A percentile compares a stretch with the other conserved stretches of the same genome.
Evolutionary conservation across 2,888 invertebrate species (phyloP).

Genomic region (Morinoia aosen): DNA sequence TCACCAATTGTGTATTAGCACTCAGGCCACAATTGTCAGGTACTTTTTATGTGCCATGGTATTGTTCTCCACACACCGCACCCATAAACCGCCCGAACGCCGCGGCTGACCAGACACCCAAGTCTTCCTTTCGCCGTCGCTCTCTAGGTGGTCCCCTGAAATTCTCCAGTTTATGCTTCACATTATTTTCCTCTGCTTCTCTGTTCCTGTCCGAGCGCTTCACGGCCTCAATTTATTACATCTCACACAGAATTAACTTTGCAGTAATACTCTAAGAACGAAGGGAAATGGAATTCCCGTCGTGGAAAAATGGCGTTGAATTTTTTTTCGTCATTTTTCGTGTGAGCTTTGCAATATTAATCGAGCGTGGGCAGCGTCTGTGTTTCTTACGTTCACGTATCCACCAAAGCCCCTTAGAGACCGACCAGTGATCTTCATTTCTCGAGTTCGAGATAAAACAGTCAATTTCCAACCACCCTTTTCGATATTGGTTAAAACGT

Average conservation of each 20-base stretch:
- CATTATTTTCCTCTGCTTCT: not conserved
- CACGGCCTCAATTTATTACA: constrained; percentile 4
- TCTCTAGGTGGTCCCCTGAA: constrained; percentile 5
- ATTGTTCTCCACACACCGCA: constrained; percentile 28
- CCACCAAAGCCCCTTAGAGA: too few relatives aligned
- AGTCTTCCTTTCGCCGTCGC: constrained; percentile 6
- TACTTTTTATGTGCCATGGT: constrained; percentile 31
- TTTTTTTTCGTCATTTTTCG: not conserved
- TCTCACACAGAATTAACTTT: not conserved
- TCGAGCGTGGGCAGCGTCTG: too few relatives aligned
- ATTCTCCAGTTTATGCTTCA: constrained; percentile 30
- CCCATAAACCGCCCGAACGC: not conserved
- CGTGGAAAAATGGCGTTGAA: not conserved
- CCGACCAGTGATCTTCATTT: too few relatives aligned
- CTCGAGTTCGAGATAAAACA: not conserved
- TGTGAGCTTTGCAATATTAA: not conserved
- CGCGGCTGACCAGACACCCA: not conserved
- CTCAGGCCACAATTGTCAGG: constrained; percentile 43
- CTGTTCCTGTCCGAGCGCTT: not conserved
- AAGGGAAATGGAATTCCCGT: not conserved
- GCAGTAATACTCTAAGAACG: not conserved
- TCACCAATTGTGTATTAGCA: constrained; percentile 51
- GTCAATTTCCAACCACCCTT: not conserved
- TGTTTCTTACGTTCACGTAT: too few relatives aligned
- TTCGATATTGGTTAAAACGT: not conserved